A percentile compares a stretch with the other conserved stretches of the same genome.
These are phyloP conservation scores for Synergus itoensis DNA, from an alignment of 2,888 invertebrate genomes.

Conservation along the genomic window DNA sequence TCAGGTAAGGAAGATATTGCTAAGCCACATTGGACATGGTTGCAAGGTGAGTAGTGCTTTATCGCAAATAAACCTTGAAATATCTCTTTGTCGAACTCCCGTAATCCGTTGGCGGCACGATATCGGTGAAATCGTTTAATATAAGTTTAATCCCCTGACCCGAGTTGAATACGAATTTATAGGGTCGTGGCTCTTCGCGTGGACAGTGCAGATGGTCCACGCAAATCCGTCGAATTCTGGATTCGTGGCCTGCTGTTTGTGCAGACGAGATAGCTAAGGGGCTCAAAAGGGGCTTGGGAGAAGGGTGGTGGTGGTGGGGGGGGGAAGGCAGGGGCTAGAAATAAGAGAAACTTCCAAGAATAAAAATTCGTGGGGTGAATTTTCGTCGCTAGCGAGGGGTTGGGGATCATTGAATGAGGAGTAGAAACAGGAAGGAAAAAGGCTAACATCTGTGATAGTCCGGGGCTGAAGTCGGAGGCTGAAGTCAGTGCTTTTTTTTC, in stretches of 20 bases:
- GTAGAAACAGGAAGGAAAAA: conserved; percentile 45
- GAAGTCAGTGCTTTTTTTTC: conserved; percentile 51
- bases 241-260: conserved; percentile 41
- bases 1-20: conserved; percentile 77
- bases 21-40: conserved; percentile 77
- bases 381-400: conserved; percentile 58
- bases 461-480: conserved; percentile 61
- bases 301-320: too few species aligned
- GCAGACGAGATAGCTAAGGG: conserved; percentile 39
- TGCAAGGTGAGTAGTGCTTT: conserved; percentile 76
- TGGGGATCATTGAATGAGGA: conserved; percentile 40
- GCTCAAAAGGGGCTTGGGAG: not conserved
- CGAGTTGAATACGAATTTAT: conserved; percentile 63
- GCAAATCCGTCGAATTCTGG: conserved; percentile 59
- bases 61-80: conserved; percentile 52
- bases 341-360: conserved; percentile 60
- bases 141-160: conserved; percentile 57
- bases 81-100: conserved; percentile 53
- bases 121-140: conserved; percentile 56
- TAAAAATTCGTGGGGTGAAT: conserved; percentile 70
- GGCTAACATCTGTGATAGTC: conserved; percentile 50
- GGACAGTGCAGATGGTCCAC: conserved; percentile 61
- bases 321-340: not conserved
- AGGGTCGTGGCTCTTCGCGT: conserved; percentile 49
- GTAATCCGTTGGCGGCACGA: conserved; percentile 52